These are phyloP conservation scores for Yponomeuta sedellus DNA, from an alignment of 2,888 invertebrate species.

Conservation along the genomic window DNA sequence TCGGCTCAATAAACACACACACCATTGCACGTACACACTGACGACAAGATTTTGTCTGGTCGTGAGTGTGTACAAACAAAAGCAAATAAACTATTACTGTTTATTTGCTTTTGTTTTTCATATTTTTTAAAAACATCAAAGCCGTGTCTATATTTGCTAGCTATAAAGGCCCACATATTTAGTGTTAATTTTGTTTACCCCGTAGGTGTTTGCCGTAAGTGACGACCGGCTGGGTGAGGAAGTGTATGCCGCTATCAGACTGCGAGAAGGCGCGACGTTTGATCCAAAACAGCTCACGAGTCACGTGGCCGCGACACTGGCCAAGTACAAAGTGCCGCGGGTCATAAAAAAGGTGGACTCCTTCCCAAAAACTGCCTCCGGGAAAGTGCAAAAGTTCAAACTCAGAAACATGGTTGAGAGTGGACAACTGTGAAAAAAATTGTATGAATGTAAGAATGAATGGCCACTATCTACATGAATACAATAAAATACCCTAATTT, in stretches of 20 bases:
- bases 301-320: constrained; percentile 76
- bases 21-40: too few species aligned
- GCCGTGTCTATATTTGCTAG: too few species aligned
- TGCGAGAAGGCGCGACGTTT: constrained; percentile 58
- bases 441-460: neutral
- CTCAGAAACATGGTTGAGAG: constrained; percentile 47
- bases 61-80: too few species aligned
- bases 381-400: constrained; percentile 82
- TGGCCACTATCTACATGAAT: too few species aligned
- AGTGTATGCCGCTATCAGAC: constrained; percentile 75
- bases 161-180: neutral
- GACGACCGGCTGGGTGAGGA: constrained; percentile 82
- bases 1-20: too few species aligned
- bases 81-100: too few species aligned
- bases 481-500: too few species aligned
- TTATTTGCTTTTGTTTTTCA: too few species aligned
- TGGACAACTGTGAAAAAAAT: constrained; percentile 17
- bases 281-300: constrained; percentile 69
- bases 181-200: neutral
- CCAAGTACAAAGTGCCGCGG: constrained; percentile 84
- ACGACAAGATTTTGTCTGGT: too few species aligned
- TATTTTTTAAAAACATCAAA: too few species aligned
- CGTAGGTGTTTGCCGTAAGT: constrained; percentile 77
- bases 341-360: constrained; percentile 77
- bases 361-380: constrained; percentile 83